Conservation (phyloP, 2,888 invertebrate species). For the Megastigmus dorsalis region DNA sequence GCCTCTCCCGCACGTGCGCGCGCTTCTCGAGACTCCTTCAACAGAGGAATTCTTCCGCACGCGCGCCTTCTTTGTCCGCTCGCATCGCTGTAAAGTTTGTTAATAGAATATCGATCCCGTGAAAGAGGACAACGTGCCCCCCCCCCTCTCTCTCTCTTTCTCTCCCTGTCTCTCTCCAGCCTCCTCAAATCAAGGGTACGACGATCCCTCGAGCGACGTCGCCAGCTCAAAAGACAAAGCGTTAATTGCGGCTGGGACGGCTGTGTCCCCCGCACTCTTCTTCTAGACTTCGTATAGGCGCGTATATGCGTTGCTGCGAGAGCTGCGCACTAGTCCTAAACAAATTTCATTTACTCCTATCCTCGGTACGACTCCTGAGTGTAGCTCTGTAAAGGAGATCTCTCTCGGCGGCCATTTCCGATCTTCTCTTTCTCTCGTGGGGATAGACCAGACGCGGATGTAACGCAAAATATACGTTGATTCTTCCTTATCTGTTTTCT, state of each 20-base stretch:
- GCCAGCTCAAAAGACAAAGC: conserved; percentile 33
- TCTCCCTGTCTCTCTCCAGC: no score
- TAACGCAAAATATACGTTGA: no score
- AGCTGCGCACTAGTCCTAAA: conserved; percentile 27
- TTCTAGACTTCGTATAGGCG: no score
- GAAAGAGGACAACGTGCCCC: not conserved
- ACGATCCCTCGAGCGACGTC: no score
- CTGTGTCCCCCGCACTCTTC: not conserved
- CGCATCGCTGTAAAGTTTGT: conserved; percentile 40
- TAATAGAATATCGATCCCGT: conserved; percentile 51
- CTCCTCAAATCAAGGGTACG: not conserved
- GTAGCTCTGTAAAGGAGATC: no score
- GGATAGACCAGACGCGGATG: no score
- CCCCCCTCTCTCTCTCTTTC: no score
- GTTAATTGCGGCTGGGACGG: conserved; percentile 24
- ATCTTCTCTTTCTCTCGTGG: no score
- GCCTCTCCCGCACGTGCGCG: not conserved
- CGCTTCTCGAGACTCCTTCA: no score
- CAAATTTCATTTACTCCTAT: conserved; percentile 48
- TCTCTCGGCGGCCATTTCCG: no score
- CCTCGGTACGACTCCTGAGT: not conserved
- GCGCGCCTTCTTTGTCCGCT: conserved; percentile 33
- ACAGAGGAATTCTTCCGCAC: conserved; percentile 32
- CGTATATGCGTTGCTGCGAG: no score
- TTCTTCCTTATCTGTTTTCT: no score